Evolutionary conservation across 2,888 invertebrate genomes (phyloP), one percentile per base, ranked within the genome.

Genomic region (Ptychoptera albimana): DNA sequence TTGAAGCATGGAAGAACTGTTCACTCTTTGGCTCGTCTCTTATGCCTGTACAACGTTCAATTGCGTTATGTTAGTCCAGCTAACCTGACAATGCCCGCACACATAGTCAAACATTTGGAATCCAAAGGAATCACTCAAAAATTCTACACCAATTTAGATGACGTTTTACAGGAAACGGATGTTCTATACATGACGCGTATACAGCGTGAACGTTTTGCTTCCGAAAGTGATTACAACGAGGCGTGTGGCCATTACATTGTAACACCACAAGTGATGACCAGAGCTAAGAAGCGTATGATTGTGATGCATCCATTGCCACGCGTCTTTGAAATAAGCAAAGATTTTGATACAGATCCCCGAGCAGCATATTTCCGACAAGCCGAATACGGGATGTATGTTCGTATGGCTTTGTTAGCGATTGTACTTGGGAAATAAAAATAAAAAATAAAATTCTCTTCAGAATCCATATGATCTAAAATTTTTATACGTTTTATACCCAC

Each of bases 341-440:
- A 93, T 53, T 87, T 98, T 55, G 98, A 99, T 67, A 80, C 80
- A 0, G 98, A 99, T 67, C 91, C 93, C 0, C 73, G 98, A 42
- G 97, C 98, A 0, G 97, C 96, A 0, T 98, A 98, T 67, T 98
- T 99, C 74, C 74, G 97, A 14, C 98, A 98, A 68, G 94, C 93
- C 0, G 93, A 96, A 63, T 87, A 89, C 59, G 98, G 98, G 50
- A 87, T 98, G 82, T 98, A 89, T 59, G 89, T 98, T 13, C 76
- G 98, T 43, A 99, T 99, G 98, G 96, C 98, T 0, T 69, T 99
- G 2, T 69, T 99, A 13, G 82, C 93, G 1, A 85, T 91, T 77
- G 82, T 94, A 2, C 73, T 92, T 11, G 89, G 88, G 42, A 38
- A 45, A 37, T 42, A 34, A 16, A 34, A 34, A 23, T 5, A 23